Conservation (phyloP, 2,797 vertebrate species). For the Myotis pilosus region DNA sequence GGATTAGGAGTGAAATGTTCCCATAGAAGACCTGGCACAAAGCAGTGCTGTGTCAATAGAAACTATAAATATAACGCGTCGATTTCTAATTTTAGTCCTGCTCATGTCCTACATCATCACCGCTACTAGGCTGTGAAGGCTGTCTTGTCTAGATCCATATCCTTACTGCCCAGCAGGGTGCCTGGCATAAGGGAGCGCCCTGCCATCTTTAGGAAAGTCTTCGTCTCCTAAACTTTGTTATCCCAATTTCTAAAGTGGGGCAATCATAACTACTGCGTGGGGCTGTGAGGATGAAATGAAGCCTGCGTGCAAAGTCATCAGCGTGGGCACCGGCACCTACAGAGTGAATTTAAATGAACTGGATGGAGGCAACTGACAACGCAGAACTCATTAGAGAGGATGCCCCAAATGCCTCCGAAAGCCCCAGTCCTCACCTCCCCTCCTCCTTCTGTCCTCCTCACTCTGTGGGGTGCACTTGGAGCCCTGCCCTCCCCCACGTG, state of each 20-base stretch:
- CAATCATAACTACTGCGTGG: rapidly evolving
- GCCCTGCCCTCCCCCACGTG: background rate
- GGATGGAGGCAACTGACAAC: background rate
- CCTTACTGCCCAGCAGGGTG: background rate
- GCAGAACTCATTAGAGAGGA: background rate
- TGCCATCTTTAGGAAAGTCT: background rate
- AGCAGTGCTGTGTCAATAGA: background rate
- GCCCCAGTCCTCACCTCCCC: background rate
- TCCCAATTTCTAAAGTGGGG: background rate
- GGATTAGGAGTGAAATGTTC: background rate
- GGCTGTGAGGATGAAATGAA: background rate
- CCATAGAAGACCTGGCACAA: background rate
- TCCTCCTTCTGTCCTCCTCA: rapidly evolving
- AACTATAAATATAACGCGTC: background rate
- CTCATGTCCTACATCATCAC: rapidly evolving
- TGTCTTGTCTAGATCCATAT: background rate
- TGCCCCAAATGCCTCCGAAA: background rate
- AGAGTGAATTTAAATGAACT: background rate
- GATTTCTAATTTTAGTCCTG: background rate
- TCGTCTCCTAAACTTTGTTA: background rate
- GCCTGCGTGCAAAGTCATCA: background rate
- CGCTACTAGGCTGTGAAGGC: no score
- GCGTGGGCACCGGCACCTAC: no score
- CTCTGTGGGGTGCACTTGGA: background rate
- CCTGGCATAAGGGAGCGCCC: background rate